Conservation (phyloP, 1,140 invertebrate genomes). For the Pseudomyrmex gracilis region DNA sequence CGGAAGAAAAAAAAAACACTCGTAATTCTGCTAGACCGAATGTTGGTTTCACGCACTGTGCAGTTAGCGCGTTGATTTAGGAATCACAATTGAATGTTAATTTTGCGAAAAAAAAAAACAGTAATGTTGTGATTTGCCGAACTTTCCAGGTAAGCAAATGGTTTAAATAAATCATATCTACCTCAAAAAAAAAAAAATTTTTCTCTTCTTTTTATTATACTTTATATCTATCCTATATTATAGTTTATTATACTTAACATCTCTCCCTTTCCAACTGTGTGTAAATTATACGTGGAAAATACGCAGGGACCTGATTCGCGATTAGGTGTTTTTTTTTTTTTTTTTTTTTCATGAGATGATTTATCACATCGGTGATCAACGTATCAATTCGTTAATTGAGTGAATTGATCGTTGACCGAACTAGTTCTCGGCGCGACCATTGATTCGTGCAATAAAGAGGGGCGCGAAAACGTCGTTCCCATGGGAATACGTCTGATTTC, state of each 20-base stretch:
- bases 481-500: not conserved
- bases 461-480: no score
- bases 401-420: not conserved
- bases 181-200: conserved; percentile 18
- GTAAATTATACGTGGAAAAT: no score
- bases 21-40: conserved; percentile 9
- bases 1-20: not conserved
- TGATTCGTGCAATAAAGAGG: not conserved
- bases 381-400: no score
- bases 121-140: conserved; percentile 46
- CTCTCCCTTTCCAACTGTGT: no score
- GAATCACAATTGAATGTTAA: conserved; percentile 30
- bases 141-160: conserved; percentile 51
- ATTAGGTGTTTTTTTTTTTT: no score
- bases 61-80: conserved; percentile 45
- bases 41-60: conserved; percentile 27
- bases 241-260: no score
- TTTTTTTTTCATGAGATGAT: no score
- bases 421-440: not conserved
- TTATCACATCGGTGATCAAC: no score
- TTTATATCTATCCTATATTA: no score
- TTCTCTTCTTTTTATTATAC: not conserved
- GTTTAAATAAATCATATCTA: conserved; percentile 62
- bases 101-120: conserved; percentile 25
- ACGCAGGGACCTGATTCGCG: no score